These are phyloP conservation scores for Meloe dianella DNA, from an alignment of 2,888 invertebrate species.

Conservation along the genomic window DNA sequence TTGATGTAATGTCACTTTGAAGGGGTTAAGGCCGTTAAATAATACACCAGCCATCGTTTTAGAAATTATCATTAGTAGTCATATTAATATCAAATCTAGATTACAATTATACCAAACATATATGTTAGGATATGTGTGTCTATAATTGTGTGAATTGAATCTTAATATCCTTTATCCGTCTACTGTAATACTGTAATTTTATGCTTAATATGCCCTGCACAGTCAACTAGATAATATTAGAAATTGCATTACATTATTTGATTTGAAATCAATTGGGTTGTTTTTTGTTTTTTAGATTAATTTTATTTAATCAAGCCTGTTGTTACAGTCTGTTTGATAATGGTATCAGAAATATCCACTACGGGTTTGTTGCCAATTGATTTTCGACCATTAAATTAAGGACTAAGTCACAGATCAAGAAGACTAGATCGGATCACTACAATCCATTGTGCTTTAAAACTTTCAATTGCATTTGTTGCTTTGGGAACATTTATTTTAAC, in stretches of 20 bases:
- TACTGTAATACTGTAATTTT: not conserved
- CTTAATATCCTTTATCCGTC: not conserved
- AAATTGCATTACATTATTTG: slow-evolving; percentile 1
- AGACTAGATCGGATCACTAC: slow-evolving; percentile 2
- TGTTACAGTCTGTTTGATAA: slow-evolving; percentile 2
- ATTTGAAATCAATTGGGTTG: not conserved
- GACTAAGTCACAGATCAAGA: slow-evolving; percentile 27
- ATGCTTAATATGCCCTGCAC: not conserved
- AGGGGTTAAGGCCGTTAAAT: not conserved
- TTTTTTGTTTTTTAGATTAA: not conserved
- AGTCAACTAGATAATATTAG: not conserved
- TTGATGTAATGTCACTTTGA: slow-evolving; percentile 4
- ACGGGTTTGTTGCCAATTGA: slow-evolving; percentile 23
- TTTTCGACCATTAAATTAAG: slow-evolving; percentile 24
- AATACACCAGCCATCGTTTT: not conserved
- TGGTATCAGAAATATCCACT: slow-evolving; percentile 2
- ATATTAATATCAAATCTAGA: slow-evolving; percentile 44
- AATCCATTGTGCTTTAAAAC: slow-evolving; percentile 23
- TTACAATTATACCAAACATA: slow-evolving; percentile 44
- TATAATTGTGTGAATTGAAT: slow-evolving; percentile 1
- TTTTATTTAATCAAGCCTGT: slow-evolving; percentile 6
- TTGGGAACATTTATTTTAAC: slow-evolving; percentile 23
- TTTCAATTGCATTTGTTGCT: slow-evolving; percentile 29
- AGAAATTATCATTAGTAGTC: slow-evolving; percentile 34
- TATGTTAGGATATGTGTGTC: slow-evolving; percentile 38